Base-by-base conservation (phyloP, 2,797 vertebrate species). In the Tadarida brasiliensis region DNA sequence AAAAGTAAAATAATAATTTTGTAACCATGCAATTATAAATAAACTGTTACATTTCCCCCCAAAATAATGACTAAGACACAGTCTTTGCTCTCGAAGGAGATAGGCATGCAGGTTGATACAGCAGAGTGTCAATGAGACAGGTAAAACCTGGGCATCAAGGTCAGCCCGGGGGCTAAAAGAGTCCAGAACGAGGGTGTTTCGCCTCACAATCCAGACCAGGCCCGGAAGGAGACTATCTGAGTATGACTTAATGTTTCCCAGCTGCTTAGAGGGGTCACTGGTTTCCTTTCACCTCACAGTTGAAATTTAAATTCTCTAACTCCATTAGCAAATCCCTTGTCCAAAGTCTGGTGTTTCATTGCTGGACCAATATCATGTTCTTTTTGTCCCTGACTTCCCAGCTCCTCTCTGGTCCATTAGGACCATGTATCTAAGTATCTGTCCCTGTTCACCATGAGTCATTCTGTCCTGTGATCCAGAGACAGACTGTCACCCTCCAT, bases 241-340 rank as follows among this genome's bases (percentile, higher is more conserved):
- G 49, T 56, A 28, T 8, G 33, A 44, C 22, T 71, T 86, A 68
- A 56, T 68, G 73, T 51, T 87, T 70, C 26, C 73, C 35, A 67
- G 84, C 61, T 90, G 67, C 89, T 86, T 70, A 94, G 67, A 71
- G 51, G 35, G 67, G n/a, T 81, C 85, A 57, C 47, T 74, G 39
- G 26, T 63, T 93, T 91, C 56, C 89, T 71, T 94, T 70, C 73
- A 92, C 33, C 73, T 35, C 47, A 51, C 84, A 77, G 16, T 15
- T 94, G 35, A 86, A 90, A 94, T 77, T 92, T 85, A 82, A 86
- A 89, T 89, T 94, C 54, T 85, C 84, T 68, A 88, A 87, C 56
- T 84, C 59, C 47, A 44, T 47, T 77, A 92, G 47, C 33, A 88
- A 84, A 89, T 81, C 30, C 19, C 39, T 51, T 83, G 49, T 73